Evolutionary conservation across 2,113 vertebrate species (phyloP), one percentile per base, ranked within the genome.

Genomic region (Potamarius usumacintae): DNA sequence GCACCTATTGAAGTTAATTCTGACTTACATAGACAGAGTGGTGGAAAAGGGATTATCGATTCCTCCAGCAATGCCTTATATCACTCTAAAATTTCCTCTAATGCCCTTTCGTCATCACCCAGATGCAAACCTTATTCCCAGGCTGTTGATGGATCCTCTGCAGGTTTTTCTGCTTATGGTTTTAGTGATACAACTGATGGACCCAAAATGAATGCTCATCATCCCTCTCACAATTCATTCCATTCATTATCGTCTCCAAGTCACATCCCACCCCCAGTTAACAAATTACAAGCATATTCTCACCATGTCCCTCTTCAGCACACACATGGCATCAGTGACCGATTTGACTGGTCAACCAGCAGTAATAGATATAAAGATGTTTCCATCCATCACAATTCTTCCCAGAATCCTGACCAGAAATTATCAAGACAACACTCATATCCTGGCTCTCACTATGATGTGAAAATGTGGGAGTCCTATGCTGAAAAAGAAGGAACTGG

Each of bases 381-480:
- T 86, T 91, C 94, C 85, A 89, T 94, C 82, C 92, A 92, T 79
- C 82, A 88, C 88, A 93, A 89, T 86, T 82, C 82, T 71, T 25
- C 22, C 42, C 88, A 88, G 52, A 90, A 90, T 12, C 79, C 91
- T 14, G 95, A 95, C 50, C 94, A 92, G 72, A 94, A 94, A 42
- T 7, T 89, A 18, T 67, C 82, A 80, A 94, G 94, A 90, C 57
- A 90, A 0, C 87, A 92, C 0, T 94, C 93, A 87, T 93, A 94
- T 86, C 94, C 93, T 80, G 89, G 92, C n/a, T 25, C 92, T 53
- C 95, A 90, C 82, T 95, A 93, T 85, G 94, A 95, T 69, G 89
- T 95, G 82, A 96, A 96, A 92, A 93, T 95, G 89, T 96, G 94
- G 94, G 94, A 95, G 82, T 89, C 94, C 15, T 93, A 93, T 87